Evolutionary conservation across 2,113 vertebrate species (phyloP), one percentile per base, ranked within the genome.

Genomic region (Telmatochromis brachygnathus): DNA sequence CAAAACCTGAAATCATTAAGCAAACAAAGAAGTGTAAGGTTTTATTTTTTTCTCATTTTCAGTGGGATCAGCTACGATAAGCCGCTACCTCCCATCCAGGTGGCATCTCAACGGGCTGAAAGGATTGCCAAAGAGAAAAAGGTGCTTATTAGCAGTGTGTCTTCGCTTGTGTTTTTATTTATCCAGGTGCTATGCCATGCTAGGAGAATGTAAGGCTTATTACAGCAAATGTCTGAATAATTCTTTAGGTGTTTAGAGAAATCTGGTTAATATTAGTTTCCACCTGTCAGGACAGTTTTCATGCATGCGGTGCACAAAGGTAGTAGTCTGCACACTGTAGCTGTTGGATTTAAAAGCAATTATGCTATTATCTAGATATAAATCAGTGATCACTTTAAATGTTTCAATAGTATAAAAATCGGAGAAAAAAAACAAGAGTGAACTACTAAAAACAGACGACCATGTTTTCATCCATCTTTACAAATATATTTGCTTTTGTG

Each of bases 101-200:
- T 98, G 6, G 98, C 98, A 0, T 98, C 98, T 39, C 97, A 98
- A 82, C 96, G 98, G 77, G 98, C 98, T 17, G 98, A 98, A 54
- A 97, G 98, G 79, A 98, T 98, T 62, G 97, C 98, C 28, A 98
- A 98, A 89, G 98, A 98, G 95, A 98, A 98, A 86, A 98, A 98
- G 94, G 81, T 94, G 53, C 89, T 49, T 60, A n/a, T 86, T 13
- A 12, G 26, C 47, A 12, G 14, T 82, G 81, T 73, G 37, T n/a
- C n/a, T 4, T 17, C 39, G 6, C 26, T 65, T 49, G 10, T 51
- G 58, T 79, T 9, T 79, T 7, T 77, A 49, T 87, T 60, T 73
- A 54, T 49, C 45, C 13, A 49, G 14, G 14, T 49, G 42, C 21
- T 75, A 14, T 30, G 28, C 73, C 26, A 30, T 77, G 73, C 26